Evolutionary conservation across 23 tunicate genomes (phyloP).

Genomic region (Diplosoma virens): DNA sequence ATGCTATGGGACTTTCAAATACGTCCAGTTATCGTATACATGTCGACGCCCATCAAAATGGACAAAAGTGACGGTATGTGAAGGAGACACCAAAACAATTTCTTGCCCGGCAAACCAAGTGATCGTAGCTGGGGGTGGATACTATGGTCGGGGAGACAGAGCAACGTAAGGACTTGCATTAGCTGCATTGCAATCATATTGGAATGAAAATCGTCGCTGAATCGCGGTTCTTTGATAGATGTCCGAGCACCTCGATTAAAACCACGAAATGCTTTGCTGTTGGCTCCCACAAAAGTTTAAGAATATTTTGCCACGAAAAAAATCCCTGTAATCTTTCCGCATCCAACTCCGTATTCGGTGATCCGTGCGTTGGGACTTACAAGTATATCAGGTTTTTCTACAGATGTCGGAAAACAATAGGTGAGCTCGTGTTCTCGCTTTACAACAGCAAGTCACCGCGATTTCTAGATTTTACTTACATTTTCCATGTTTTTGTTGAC

Average conservation of each 20-base stretch:
- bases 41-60: slow-evolving; percentile 15
- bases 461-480: too few relatives aligned
- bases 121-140: not conserved
- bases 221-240: too few relatives aligned
- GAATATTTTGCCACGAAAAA: not conserved
- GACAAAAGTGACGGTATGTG: slow-evolving; percentile 5
- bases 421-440: too few relatives aligned
- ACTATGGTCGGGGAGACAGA: slow-evolving; percentile 6
- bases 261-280: not conserved
- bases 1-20: slow-evolving; percentile 14
- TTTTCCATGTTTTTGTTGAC: too few relatives aligned
- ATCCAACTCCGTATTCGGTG: not conserved
- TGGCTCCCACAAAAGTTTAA: not conserved
- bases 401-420: not conserved
- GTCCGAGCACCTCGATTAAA: not conserved
- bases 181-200: too few relatives aligned
- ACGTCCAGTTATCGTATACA: slow-evolving; percentile 6
- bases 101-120: not conserved
- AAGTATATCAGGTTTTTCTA: not conserved
- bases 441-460: too few relatives aligned
- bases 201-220: too few relatives aligned
- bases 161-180: too few relatives aligned
- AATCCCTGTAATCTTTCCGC: not conserved
- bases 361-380: not conserved
- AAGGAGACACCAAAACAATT: not conserved